Percentiles rank a stretch among this genome's conserved stretches.
phyloP scores from a whole-genome alignment of 2,888 invertebrate genomes.

The Hartigia nigra region DNA sequence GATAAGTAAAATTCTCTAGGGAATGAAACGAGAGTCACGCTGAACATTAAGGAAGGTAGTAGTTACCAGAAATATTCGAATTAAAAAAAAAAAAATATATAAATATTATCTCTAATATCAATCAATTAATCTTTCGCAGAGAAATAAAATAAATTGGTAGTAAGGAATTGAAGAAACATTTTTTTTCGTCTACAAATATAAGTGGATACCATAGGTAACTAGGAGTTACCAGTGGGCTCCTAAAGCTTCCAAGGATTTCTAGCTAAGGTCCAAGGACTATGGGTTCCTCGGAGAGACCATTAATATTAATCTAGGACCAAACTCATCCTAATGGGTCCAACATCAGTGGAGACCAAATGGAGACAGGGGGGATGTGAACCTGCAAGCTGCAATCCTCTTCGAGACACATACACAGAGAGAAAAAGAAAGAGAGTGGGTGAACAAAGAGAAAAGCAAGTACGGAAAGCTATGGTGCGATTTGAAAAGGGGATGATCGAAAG shows the following conservation, averaged over 20 bases:
- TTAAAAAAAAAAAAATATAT: background rate
- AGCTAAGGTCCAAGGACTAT: background rate
- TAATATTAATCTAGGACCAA: conserved; percentile 7
- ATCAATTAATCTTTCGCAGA: background rate
- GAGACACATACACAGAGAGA: background rate
- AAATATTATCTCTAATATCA: background rate
- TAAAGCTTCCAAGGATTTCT: background rate
- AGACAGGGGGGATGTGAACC: background rate
- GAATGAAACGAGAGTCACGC: background rate
- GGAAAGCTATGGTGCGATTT: background rate
- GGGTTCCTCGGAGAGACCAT: conserved; percentile 1
- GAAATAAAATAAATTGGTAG: background rate
- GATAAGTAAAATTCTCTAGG: background rate
- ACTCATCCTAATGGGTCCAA: conserved; percentile 1
- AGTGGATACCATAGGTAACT: no score
- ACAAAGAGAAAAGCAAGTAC: background rate
- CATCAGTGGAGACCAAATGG: background rate
- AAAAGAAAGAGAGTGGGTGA: background rate
- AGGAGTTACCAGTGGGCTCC: background rate
- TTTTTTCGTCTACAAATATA: background rate
- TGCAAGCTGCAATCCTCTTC: background rate
- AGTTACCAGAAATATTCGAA: no score
- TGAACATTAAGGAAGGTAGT: background rate
- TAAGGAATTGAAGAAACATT: background rate
- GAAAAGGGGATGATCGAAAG: background rate